Conservation (phyloP, 2,888 invertebrate species). For the Cerastis leucographa region DNA sequence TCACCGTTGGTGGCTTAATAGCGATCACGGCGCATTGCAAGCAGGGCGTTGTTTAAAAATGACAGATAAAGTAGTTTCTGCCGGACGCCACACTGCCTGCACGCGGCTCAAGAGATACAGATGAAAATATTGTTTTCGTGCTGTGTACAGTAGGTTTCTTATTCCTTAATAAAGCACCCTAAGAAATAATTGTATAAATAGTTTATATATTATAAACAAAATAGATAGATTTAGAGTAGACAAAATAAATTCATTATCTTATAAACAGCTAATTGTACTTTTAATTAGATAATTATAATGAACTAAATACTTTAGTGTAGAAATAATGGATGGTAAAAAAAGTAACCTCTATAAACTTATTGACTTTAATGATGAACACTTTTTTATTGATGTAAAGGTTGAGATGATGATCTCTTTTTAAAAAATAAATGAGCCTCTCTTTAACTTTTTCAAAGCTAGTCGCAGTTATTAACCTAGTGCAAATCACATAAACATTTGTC, state of each 20-base stretch:
- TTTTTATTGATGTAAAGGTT: too few species aligned
- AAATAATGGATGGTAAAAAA: constrained; percentile 47
- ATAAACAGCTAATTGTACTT: constrained; percentile 84
- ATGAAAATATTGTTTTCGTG: constrained; percentile 28
- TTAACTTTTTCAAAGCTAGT: neutral
- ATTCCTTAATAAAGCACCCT: constrained; percentile 70
- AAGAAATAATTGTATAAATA: constrained; percentile 65
- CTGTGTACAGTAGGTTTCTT: constrained; percentile 49
- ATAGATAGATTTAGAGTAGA: constrained; percentile 65
- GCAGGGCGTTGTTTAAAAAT: constrained; percentile 1
- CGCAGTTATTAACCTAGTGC: neutral
- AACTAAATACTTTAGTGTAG: constrained; percentile 46
- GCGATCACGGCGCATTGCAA: constrained; percentile 15
- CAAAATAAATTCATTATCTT: constrained; percentile 76
- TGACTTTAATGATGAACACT: neutral
- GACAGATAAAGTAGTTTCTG: neutral
- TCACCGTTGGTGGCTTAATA: constrained; percentile 26
- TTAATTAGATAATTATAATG: constrained; percentile 72
- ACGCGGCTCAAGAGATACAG: constrained; percentile 10
- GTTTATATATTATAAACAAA: constrained; percentile 60
- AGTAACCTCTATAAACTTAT: neutral
- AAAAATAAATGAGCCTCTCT: neutral
- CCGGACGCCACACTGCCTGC: neutral
- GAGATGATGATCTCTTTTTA: neutral
- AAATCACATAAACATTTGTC: neutral